A percentile compares a stretch with the other conserved stretches of the same genome.
These are phyloP conservation scores for Bagarius yarrelli DNA, from an alignment of 2,113 vertebrate species.

Conservation along the genomic window DNA sequence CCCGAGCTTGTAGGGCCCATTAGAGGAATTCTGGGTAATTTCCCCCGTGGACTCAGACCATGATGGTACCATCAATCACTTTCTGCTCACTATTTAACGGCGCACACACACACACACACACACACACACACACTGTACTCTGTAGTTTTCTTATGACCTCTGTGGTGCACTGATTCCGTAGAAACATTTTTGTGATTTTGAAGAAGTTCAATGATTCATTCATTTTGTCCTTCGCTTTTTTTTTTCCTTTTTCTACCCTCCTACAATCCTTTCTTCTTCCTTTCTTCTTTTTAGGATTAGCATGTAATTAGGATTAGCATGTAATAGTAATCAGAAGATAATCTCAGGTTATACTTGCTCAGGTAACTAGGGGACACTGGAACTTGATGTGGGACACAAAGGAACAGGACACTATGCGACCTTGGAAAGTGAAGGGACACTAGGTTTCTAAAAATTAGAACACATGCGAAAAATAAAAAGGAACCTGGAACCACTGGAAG, in stretches of 20 bases:
- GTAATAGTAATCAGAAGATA: constrained; percentile 15
- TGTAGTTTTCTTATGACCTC: not conserved
- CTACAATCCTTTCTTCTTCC: not conserved
- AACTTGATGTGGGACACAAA: too few species aligned
- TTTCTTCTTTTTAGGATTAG: not conserved
- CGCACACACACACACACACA: constrained; percentile 31
- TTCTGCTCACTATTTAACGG: constrained; percentile 23
- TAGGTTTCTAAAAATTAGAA: too few species aligned
- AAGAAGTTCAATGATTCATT: not conserved
- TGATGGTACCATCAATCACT: constrained; percentile 54
- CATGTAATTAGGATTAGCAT: not conserved
- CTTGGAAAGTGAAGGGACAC: not conserved
- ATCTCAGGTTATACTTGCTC: constrained; percentile 14
- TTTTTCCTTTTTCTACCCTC: not conserved
- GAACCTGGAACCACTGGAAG: too few species aligned
- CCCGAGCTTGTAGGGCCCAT: constrained; percentile 51
- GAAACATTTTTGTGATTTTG: not conserved
- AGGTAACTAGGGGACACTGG: not conserved
- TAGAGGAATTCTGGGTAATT: constrained; percentile 63
- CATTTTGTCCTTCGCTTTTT: not conserved
- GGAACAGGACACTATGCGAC: too few species aligned
- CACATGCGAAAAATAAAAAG: too few species aligned
- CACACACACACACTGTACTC: constrained; percentile 10
- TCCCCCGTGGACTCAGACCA: constrained; percentile 52
- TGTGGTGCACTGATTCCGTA: not conserved